Conservation (phyloP, 2,888 invertebrate species). For the Fragum whitleyi region DNA sequence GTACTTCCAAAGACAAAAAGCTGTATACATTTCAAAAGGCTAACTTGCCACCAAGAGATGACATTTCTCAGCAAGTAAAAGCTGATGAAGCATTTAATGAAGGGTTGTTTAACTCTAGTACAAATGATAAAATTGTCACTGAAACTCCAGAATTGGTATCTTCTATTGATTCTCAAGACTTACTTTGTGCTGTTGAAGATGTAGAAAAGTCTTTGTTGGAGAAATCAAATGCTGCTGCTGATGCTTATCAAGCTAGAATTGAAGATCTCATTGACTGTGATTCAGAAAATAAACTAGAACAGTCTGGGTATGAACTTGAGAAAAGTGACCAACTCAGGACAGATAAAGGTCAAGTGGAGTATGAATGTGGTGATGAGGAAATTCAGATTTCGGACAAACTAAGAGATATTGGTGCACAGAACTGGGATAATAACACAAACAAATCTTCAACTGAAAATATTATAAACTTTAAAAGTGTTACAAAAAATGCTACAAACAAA, state of each 20-base stretch:
- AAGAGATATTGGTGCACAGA: neutral
- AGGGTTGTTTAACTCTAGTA: neutral
- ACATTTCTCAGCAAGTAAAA: too few relatives aligned
- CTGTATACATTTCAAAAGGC: neutral
- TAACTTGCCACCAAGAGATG: too few relatives aligned
- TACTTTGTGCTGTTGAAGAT: neutral
- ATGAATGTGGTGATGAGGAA: neutral
- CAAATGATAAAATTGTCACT: neutral
- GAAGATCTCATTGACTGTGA: neutral
- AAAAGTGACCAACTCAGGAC: neutral
- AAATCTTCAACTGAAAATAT: neutral
- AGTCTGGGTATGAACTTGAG: neutral
- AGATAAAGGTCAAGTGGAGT: neutral
- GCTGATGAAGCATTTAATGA: neutral
- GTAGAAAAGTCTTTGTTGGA: neutral
- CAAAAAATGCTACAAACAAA: neutral
- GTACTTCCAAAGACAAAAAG: neutral
- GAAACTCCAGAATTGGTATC: neutral
- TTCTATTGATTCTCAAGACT: slow-evolving; percentile 6
- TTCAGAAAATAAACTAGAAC: neutral
- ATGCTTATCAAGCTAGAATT: neutral
- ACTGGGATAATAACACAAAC: neutral
- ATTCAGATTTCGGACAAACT: neutral
- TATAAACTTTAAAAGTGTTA: neutral
- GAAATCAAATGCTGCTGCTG: neutral